phyloP scores from a whole-genome alignment of 2,888 invertebrate species.

The Chaetogeoica ovagalla region DNA sequence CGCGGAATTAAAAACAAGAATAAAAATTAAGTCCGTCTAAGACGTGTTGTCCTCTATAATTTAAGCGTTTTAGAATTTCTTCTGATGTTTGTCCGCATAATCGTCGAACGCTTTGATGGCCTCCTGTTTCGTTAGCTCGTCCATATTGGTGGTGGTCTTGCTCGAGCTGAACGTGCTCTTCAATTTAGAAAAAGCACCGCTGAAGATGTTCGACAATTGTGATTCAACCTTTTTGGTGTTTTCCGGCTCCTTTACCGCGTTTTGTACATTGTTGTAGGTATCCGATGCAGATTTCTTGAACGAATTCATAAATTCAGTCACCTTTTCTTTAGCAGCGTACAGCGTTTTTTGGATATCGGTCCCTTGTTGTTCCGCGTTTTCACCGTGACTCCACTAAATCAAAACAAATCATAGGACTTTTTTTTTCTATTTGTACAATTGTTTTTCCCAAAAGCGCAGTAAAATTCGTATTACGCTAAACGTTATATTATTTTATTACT shows the following conservation, averaged over 20 bases:
- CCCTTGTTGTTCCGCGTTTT: background rate
- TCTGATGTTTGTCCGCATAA: slow-evolving; percentile 28
- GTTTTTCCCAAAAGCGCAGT: background rate
- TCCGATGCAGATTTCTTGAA: slow-evolving; percentile 5
- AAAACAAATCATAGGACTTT: slow-evolving; percentile 28
- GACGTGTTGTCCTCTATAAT: too few species aligned
- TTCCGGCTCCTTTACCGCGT: background rate
- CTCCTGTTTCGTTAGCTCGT: slow-evolving; percentile 21
- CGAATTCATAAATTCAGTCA: background rate
- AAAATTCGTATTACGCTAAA: too few species aligned
- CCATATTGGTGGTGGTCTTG: slow-evolving; percentile 3
- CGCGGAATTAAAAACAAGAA: too few species aligned
- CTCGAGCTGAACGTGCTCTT: slow-evolving; percentile 16
- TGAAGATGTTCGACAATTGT: background rate
- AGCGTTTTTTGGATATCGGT: background rate
- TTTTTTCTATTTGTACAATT: background rate
- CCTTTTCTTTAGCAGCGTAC: background rate
- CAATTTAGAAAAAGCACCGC: background rate
- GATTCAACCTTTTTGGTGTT: slow-evolving; percentile 4
- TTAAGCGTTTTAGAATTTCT: background rate
- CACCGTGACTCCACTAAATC: slow-evolving; percentile 23
- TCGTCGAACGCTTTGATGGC: slow-evolving; percentile 41
- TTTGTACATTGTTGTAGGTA: background rate
- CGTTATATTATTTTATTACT: background rate
- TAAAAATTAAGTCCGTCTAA: too few species aligned